Conservation (phyloP, 2,797 vertebrate species). For the Amazona ochrocephala region DNA sequence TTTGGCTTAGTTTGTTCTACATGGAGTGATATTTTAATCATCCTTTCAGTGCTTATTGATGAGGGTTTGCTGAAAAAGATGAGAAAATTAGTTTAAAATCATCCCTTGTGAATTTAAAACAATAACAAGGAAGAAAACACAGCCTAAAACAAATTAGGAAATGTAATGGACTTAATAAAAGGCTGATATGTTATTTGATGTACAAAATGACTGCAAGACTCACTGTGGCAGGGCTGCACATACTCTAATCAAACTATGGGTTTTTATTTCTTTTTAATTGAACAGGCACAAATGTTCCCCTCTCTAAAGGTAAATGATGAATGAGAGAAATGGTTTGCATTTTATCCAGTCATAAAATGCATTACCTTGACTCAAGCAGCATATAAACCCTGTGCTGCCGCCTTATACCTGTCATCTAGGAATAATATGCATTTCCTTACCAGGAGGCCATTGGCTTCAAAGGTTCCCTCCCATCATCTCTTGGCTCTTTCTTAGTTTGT, state of each 20-base stretch:
- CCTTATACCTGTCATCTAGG: neutral
- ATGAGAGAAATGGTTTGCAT: neutral
- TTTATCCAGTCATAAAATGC: neutral
- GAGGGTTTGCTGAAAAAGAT: conserved; percentile 75
- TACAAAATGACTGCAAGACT: neutral
- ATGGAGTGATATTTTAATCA: conserved; percentile 80
- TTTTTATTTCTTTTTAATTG: neutral
- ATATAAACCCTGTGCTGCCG: neutral
- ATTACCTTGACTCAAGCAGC: neutral
- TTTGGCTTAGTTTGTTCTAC: conserved; percentile 78
- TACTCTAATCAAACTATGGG: neutral
- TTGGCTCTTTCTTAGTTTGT: neutral
- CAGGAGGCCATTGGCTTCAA: neutral
- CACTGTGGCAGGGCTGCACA: neutral
- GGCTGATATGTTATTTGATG: conserved; percentile 25
- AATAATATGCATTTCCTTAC: neutral
- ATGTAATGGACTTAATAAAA: conserved; percentile 68
- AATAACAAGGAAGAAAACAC: conserved; percentile 70
- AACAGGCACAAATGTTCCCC: neutral
- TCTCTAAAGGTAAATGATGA: neutral
- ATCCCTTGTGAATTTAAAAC: conserved; percentile 77
- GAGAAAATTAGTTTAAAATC: conserved; percentile 81
- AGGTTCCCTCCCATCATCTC: neutral
- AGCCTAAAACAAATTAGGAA: conserved; percentile 74
- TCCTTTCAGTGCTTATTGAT: conserved; percentile 79